These are phyloP conservation scores for Nemotelus pantherinus DNA, from an alignment of 2,888 invertebrate genomes.

Conservation along the genomic window DNA sequence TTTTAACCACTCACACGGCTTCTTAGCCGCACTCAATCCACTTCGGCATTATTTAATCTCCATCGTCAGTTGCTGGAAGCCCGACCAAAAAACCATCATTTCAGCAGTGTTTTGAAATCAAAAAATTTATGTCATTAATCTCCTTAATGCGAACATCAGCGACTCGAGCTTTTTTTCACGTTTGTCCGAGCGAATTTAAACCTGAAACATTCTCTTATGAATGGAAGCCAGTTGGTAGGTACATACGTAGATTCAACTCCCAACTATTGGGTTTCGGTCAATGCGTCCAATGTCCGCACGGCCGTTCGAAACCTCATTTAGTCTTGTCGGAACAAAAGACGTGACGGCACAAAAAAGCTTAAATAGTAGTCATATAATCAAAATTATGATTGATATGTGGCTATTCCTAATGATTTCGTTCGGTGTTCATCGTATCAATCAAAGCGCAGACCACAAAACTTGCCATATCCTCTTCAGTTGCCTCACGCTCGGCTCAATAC, in stretches of 20 bases:
- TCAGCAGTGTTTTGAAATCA: conserved; percentile 42
- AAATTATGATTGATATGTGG: conserved; percentile 43
- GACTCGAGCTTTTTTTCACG: not conserved
- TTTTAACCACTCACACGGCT: not conserved
- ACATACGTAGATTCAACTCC: not conserved
- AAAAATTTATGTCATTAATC: conserved; percentile 41
- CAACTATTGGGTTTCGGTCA: not conserved
- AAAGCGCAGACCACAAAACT: conserved; percentile 43
- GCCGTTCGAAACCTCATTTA: not conserved
- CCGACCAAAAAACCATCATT: conserved; percentile 30
- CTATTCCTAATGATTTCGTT: conserved; percentile 45
- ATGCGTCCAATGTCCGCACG: conserved; percentile 17
- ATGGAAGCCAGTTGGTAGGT: not conserved
- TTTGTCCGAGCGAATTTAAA: not conserved
- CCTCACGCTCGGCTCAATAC: not conserved
- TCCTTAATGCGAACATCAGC: conserved; percentile 28
- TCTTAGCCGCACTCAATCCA: not conserved
- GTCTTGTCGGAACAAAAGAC: not conserved
- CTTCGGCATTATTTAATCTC: conserved; percentile 19
- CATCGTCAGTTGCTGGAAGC: not conserved
- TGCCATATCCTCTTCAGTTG: conserved; percentile 36
- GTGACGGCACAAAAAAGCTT: not conserved
- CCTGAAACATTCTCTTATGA: conserved; percentile 4
- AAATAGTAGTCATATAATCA: conserved; percentile 41
- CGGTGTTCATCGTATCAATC: conserved; percentile 45